Evolutionary conservation across 2,113 vertebrate species (phyloP).

Genomic region (Pelecanus crispus): DNA sequence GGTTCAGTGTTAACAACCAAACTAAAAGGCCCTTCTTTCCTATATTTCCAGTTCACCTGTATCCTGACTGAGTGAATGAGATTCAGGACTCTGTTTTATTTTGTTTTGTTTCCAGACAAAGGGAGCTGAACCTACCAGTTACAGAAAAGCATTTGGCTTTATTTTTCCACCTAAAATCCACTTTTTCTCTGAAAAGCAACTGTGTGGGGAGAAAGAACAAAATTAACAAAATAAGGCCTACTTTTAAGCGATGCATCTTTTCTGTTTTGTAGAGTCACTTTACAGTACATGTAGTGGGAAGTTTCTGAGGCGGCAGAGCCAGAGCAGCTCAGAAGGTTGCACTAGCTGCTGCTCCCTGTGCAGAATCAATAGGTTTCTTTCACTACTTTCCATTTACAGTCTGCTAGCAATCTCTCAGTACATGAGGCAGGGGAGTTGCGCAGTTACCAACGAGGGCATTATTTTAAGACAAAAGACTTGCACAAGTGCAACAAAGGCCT

Average conservation of each 20-base stretch:
- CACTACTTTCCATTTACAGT: background rate
- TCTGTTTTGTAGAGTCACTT: background rate
- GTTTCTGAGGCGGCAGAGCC: background rate
- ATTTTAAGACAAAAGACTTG: constrained; percentile 17
- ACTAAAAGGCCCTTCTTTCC: background rate
- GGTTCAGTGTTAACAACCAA: background rate
- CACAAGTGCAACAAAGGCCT: background rate
- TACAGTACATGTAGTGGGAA: background rate
- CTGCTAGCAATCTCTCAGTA: background rate
- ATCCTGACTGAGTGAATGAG: background rate
- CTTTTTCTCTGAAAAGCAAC: background rate
- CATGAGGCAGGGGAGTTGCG: background rate
- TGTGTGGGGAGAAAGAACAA: background rate
- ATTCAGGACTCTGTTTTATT: background rate
- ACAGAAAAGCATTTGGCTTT: background rate
- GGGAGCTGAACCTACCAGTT: background rate
- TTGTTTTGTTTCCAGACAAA: background rate
- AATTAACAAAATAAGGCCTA: background rate
- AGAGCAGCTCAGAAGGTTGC: background rate
- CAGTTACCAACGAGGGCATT: background rate
- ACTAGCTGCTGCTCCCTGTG: background rate
- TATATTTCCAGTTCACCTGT: background rate
- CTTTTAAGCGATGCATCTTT: background rate
- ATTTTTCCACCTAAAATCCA: background rate
- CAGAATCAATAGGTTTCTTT: constrained; percentile 2